Evolutionary conservation across 2,797 vertebrate species (phyloP), one percentile per base, ranked within the genome.

Genomic region (Moxostoma hubbsi): DNA sequence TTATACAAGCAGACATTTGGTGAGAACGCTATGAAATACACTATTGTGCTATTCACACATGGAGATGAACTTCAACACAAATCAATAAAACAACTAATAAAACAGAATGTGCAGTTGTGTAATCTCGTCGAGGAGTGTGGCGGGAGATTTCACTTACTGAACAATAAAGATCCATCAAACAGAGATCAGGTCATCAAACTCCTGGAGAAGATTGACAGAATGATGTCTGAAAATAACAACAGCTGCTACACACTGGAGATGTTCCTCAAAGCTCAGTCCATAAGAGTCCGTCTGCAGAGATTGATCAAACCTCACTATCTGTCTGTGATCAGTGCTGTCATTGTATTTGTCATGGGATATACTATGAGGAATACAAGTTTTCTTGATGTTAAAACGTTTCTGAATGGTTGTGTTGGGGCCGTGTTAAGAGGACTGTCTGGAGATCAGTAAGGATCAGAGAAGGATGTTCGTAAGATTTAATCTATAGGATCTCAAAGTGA

Each of bases 111-210:
- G 5, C 0, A 1, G 1, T 46, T 84, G 9, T 49, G 2, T 16
- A 8, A 72, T 0, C 54, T 85, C 58, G 57, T 82, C 7, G 46
- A 7, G 7, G 63, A 49, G 67, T 84, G 77, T 81, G 73, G 63
- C 7, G 64, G 47, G 4, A 74, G 82, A 57, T 85, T 10, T 62
- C 49, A 79, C 66, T 63, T 79, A 12, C 74, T 87, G 36, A 36
- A 86, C 46, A 85, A 86, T 73, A 76, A 0, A 16, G 8, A 66
- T 51, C 77, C 0, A 61, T 4, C 0, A 9, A 46, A 18, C 54
- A 74, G 47, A 9, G 1, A 58, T n/a, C 85, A 85, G 78, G 83
- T 82, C 47, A 47, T 2, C 55, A 1, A 73, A 1, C 51, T 86
- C 4, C 55, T 83, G 58, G 6, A 43, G 9, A 62, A 50, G 49